phyloP scores from a whole-genome alignment of 2,113 vertebrate genomes.

The Dolichotis patagonum region DNA sequence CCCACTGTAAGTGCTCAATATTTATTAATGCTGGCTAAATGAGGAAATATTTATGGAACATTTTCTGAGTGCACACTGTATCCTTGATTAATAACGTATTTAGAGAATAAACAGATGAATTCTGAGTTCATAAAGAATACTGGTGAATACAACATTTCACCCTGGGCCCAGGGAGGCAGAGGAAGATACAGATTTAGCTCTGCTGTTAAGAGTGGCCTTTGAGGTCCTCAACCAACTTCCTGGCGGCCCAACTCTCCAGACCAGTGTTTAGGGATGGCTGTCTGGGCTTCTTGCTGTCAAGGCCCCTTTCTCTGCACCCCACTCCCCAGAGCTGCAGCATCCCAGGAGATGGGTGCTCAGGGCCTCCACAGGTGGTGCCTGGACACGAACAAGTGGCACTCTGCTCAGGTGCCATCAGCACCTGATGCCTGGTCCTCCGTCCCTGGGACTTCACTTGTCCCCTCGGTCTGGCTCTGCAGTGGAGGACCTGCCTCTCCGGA shows the following conservation, averaged over 20 bases:
- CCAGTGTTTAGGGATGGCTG: neutral
- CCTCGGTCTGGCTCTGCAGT: neutral
- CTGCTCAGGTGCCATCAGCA: neutral
- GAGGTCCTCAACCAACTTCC: neutral
- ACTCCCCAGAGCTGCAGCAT: neutral
- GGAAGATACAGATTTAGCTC: neutral
- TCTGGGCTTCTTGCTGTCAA: neutral
- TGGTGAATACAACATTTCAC: neutral
- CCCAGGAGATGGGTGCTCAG: neutral
- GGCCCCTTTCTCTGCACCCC: neutral
- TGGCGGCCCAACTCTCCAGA: neutral
- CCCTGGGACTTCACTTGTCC: neutral
- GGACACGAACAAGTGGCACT: neutral
- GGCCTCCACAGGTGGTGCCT: neutral
- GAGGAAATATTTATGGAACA: neutral
- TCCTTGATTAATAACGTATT: conserved; percentile 40
- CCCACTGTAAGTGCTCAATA: neutral
- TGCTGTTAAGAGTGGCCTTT: neutral
- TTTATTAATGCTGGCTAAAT: neutral
- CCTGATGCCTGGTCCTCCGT: neutral
- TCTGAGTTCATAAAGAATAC: neutral
- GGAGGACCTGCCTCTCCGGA: neutral
- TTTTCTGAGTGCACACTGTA: conserved; percentile 20
- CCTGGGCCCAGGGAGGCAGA: neutral
- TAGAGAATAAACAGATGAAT: conserved; percentile 26